Conservation (phyloP, 1,140 invertebrate genomes). For the Asbolus verrucosus region DNA sequence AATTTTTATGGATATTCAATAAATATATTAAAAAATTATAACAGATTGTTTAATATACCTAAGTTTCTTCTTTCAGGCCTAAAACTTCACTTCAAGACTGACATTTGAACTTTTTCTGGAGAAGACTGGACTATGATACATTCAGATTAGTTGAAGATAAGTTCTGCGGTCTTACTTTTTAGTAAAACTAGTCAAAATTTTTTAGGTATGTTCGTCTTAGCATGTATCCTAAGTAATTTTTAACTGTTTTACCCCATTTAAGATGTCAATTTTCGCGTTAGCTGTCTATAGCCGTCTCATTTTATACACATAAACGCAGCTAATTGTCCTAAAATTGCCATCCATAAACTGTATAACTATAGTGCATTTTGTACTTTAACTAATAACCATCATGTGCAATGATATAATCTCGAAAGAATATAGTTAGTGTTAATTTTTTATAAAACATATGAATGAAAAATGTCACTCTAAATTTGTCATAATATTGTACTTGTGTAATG, state of each 20-base stretch:
- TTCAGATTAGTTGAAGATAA: slow-evolving; percentile 65
- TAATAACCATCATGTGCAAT: slow-evolving; percentile 16
- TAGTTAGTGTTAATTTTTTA: slow-evolving; percentile 31
- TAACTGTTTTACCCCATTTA: neutral
- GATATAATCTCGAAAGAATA: slow-evolving; percentile 16
- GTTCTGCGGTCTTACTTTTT: slow-evolving; percentile 65
- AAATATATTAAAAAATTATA: slow-evolving; percentile 52
- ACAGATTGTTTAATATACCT: slow-evolving; percentile 58
- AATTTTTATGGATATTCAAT: slow-evolving; percentile 55
- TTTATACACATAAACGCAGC: slow-evolving; percentile 16
- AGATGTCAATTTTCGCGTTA: slow-evolving; percentile 36
- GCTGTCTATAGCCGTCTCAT: slow-evolving; percentile 11
- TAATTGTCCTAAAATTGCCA: slow-evolving; percentile 29
- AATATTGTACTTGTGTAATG: slow-evolving; percentile 33
- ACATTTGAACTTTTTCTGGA: slow-evolving; percentile 66
- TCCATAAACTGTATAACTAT: slow-evolving; percentile 20
- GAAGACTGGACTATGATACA: slow-evolving; percentile 64
- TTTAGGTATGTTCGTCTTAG: slow-evolving; percentile 35
- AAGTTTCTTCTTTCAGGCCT: slow-evolving; percentile 64
- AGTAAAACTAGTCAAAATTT: slow-evolving; percentile 49
- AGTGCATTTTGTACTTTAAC: slow-evolving; percentile 2
- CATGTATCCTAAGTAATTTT: slow-evolving; percentile 13
- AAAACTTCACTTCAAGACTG: slow-evolving; percentile 64
- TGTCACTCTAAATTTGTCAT: slow-evolving; percentile 37
- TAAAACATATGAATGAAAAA: slow-evolving; percentile 37